Base-by-base conservation (phyloP, 2,888 invertebrate species). In the Stenichneumon culpator region DNA sequence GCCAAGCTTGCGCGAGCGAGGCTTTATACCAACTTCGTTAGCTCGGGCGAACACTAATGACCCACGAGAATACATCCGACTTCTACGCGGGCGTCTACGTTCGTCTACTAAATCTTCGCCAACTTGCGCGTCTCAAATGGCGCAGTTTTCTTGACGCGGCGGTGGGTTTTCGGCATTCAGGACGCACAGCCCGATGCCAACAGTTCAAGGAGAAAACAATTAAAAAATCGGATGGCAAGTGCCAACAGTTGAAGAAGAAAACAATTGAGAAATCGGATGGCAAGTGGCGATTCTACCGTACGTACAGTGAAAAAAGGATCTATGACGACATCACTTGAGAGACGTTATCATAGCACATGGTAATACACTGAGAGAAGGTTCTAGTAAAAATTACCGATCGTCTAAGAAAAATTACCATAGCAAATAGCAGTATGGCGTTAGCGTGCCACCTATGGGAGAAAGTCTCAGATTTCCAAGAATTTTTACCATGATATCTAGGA, bases 21-120 rank as follows among this genome's bases (percentile, higher is more conserved):
- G 81, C 82, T 63, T 89, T 88, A 75, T 83, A 80, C 86, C 86
- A 88, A 90, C 89, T 90, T 90, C 89, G 90, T 91, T 91, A 91
- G 89, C 88, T 86, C 84, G 87, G 86, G 69, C 87, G 88, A 90
- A 90, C 89, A 89, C 90, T 92, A 92, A 91, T 92, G 91, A 92
- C 89, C 90, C 90, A 87, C 88, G 89, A 91, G 90, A 89, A 90
- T 89, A 89, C 88, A 89, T 89, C 86, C 83, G 83, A 87, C 80
- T 81, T 36, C 86, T 81, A 65, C 80, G 69, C 44, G 57, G 72
- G 74, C 82, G 78, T 60, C 72, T 52, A 47, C 67, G 36, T 73
- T 28, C 44, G 57, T 68, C 79, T 50, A 22, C 47, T 39, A 25
- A 67, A 77, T 67, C 73, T 77, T 54, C 73, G 25, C 50, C n/a